These are phyloP conservation scores for Oxycera nigricornis DNA, from an alignment of 2,888 invertebrate species.

Conservation along the genomic window DNA sequence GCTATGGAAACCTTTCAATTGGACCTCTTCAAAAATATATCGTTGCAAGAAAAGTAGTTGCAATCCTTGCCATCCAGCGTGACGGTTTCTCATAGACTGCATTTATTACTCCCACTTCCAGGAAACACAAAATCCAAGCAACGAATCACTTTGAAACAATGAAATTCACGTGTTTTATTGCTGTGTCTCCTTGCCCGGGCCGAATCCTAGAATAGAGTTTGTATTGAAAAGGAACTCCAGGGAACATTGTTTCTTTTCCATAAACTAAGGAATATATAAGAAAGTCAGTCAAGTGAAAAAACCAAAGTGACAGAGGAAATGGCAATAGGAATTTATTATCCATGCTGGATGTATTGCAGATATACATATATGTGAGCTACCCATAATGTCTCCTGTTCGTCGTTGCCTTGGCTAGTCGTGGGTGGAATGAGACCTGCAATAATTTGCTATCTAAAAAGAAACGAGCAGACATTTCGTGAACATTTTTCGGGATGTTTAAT, in stretches of 20 bases:
- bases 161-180: slow-evolving; percentile 20
- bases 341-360: slow-evolving; percentile 26
- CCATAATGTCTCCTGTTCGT: neutral
- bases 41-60: no score
- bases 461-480: slow-evolving; percentile 4
- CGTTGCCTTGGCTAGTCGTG: neutral
- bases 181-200: neutral
- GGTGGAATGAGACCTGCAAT: slow-evolving; percentile 1
- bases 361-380: neutral
- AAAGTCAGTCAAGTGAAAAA: slow-evolving; percentile 52
- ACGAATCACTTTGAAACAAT: slow-evolving; percentile 28
- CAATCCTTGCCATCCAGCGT: neutral
- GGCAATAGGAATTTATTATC: slow-evolving; percentile 54
- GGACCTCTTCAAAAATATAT: no score
- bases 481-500: slow-evolving; percentile 27
- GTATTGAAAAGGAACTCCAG: slow-evolving; percentile 10
- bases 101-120: slow-evolving; percentile 12
- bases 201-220: slow-evolving; percentile 8
- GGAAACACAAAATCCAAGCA: neutral
- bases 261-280: slow-evolving; percentile 49
- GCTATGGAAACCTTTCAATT: no score
- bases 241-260: slow-evolving; percentile 23
- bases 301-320: slow-evolving; percentile 52
- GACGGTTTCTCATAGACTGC: neutral
- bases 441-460: slow-evolving; percentile 18